Conservation (phyloP, 2,888 invertebrate genomes). For the Lycophotia porphyrea region DNA sequence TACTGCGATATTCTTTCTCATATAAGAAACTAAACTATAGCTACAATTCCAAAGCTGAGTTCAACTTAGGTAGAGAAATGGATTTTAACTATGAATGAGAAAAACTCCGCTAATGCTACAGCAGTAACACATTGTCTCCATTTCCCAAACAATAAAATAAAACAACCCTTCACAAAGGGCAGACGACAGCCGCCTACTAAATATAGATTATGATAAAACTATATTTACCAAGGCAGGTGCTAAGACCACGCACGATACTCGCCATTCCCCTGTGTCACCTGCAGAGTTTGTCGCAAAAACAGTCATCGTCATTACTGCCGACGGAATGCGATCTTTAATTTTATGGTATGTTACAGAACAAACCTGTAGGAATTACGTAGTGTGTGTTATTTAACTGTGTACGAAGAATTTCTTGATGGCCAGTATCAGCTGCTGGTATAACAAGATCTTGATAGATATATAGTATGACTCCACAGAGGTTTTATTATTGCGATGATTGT, state of each 20-base stretch:
- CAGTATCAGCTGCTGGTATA: constrained; percentile 50
- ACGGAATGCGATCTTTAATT: constrained; percentile 68
- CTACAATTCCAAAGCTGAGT: background rate
- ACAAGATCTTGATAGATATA: constrained; percentile 1
- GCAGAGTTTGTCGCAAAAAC: constrained; percentile 78
- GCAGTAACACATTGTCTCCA: background rate
- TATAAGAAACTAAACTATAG: background rate
- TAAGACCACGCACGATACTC: constrained; percentile 59
- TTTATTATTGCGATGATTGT: constrained; percentile 26
- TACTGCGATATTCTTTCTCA: background rate
- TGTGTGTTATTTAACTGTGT: constrained; percentile 66
- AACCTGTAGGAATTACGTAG: constrained; percentile 62
- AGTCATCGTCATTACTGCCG: constrained; percentile 71
- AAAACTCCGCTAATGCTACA: background rate
- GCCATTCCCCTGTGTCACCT: constrained; percentile 64
- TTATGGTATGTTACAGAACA: constrained; percentile 72
- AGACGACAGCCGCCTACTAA: constrained; percentile 43
- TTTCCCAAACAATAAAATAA: constrained; percentile 28
- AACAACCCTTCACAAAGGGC: constrained; percentile 30
- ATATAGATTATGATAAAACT: constrained; percentile 41
- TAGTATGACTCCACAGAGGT: constrained; percentile 14
- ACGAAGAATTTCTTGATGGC: constrained; percentile 51
- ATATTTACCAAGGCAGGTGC: constrained; percentile 71
- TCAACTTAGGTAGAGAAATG: background rate
- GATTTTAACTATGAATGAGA: constrained; percentile 2